These are phyloP conservation scores for Tipula vernalis DNA, from an alignment of 2,888 invertebrate genomes.

Conservation along the genomic window DNA sequence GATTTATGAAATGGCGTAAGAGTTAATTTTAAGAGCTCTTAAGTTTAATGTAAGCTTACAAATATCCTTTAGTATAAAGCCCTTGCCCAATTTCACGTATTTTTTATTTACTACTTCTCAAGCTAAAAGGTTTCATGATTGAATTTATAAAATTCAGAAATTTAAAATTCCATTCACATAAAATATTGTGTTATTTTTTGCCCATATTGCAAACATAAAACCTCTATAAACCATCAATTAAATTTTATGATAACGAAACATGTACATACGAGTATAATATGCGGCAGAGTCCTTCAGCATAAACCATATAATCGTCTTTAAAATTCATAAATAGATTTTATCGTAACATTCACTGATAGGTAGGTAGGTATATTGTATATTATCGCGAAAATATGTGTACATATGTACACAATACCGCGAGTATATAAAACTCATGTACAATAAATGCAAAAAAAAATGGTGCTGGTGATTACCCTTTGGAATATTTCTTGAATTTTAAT, in stretches of 20 bases:
- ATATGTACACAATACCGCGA: neutral
- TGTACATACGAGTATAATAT: neutral
- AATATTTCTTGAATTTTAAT: neutral
- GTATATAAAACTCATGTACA: neutral
- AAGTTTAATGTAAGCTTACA: no score
- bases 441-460: neutral
- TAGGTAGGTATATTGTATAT: neutral
- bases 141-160: neutral
- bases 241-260: neutral
- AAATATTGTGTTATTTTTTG: neutral
- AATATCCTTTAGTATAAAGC: no score
- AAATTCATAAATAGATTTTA: neutral
- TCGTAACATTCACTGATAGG: neutral
- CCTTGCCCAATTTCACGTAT: no score
- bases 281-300: neutral
- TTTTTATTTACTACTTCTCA: neutral
- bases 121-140: neutral
- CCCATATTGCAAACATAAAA: neutral
- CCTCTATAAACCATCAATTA: neutral
- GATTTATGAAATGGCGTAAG: no score
- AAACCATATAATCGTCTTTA: conserved; percentile 4
- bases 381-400: neutral
- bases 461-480: conserved; percentile 4
- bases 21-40: no score
- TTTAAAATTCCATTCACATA: neutral